Base-by-base conservation (phyloP, 2,888 invertebrate genomes). In the Drosophila putrida region DNA sequence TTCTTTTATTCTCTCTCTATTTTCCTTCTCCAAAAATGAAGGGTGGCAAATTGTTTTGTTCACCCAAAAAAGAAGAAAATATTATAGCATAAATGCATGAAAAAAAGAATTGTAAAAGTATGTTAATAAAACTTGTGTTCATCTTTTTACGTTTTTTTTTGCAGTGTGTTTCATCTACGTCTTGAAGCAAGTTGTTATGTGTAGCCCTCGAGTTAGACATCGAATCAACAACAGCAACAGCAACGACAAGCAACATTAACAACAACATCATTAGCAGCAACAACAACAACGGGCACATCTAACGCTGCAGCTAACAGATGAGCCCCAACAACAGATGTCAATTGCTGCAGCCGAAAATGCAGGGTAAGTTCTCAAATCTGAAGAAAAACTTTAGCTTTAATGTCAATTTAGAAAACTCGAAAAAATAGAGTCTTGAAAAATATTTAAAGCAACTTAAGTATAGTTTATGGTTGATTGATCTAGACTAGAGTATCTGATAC, bases 301-400 rank as follows among this genome's bases (percentile, higher is more conserved):
- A 82, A 88, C 91, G 90, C 89, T 92, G 91, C 92, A 91, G 91
- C 92, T 91, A 90, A 92, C 92, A 91, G 92, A 93, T 93, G 93
- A 92, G 91, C 91, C 92, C 90, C 92, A 88, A 86, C 83, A 88
- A 83, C 83, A 92, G 90, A 93, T 93, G 93, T 92, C 93, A 92
- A 93, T 93, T 93, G 92, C 90, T 92, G 93, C 93, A 90, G 91
- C 92, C 87, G 93, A 93, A 92, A 93, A 93, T 93, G 93, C 92
- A 91, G 93, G 93, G 93, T 93, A 88, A 91, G 93, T 90, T 47
- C 4, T 33, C n/a, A 36, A 33, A 44, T 11, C 20, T 4, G 20
- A 28, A 0, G 4, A 51, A 33, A 11, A 47, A 3, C 5, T 13
- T 8, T 6, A 47, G 4, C 5, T 13, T 8, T 6, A 49, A 20